phyloP scores from a whole-genome alignment of 2,797 vertebrate species.

The Poeciliopsis paucimaculata region DNA sequence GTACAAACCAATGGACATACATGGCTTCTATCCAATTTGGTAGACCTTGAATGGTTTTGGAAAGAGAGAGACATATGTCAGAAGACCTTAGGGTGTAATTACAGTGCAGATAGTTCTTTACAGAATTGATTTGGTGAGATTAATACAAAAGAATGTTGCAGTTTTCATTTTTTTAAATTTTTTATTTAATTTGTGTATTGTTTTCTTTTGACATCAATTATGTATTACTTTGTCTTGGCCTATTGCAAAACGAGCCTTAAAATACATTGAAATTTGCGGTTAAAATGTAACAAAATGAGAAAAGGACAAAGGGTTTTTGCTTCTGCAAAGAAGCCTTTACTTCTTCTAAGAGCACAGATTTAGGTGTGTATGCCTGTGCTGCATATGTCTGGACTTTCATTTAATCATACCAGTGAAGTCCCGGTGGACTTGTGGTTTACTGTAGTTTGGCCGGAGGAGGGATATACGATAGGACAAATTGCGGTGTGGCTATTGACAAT shows the following conservation, averaged over 20 bases:
- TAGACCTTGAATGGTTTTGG: neutral
- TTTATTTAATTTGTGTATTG: neutral
- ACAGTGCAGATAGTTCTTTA: neutral
- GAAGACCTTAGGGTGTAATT: neutral
- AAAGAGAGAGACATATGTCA: neutral
- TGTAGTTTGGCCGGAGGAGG: constrained; percentile 67
- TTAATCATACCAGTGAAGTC: constrained; percentile 44
- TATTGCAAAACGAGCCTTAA: neutral
- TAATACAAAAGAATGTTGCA: neutral
- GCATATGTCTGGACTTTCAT: constrained; percentile 67
- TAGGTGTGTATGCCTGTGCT: constrained; percentile 55
- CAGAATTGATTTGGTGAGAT: neutral
- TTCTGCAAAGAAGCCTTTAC: neutral
- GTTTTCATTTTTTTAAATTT: neutral
- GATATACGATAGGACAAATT: constrained; percentile 74
- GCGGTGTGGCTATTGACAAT: constrained; percentile 64
- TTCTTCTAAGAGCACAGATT: constrained; percentile 24
- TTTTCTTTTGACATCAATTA: neutral
- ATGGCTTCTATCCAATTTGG: neutral
- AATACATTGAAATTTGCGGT: neutral
- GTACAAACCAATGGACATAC: neutral
- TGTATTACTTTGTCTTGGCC: neutral
- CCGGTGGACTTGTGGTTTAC: constrained; percentile 60
- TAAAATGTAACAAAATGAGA: neutral
- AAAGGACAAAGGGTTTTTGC: neutral